Conservation (phyloP, 2,113 vertebrate species). For the Silurus asotus region DNA sequence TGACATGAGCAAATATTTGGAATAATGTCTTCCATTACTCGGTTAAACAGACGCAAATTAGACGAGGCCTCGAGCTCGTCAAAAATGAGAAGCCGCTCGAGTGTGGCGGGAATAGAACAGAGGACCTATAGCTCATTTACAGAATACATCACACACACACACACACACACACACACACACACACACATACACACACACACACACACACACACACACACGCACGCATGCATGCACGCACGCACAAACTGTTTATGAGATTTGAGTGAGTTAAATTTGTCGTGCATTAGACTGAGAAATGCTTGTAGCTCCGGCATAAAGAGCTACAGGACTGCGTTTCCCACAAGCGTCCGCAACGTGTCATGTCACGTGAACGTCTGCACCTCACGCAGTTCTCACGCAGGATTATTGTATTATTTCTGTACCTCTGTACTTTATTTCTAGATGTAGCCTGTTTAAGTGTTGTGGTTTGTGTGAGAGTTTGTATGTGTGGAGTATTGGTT, state of each 20-base stretch:
- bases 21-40: constrained; percentile 24
- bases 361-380: too few relatives aligned
- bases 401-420: too few relatives aligned
- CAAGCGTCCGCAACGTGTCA: too few relatives aligned
- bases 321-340: too few relatives aligned
- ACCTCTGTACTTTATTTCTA: too few relatives aligned
- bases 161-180: neutral
- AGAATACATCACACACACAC: neutral
- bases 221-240: neutral
- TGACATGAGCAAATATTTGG: constrained; percentile 34
- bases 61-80: constrained; percentile 1
- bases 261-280: too few relatives aligned
- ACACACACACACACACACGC: neutral
- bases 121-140: neutral
- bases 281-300: too few relatives aligned
- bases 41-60: constrained; percentile 27
- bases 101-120: neutral
- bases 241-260: neutral
- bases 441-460: too few relatives aligned
- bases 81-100: neutral
- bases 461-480: too few relatives aligned
- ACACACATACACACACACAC: neutral
- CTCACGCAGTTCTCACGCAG: too few relatives aligned
- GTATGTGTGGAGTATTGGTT: too few relatives aligned
- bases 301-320: too few relatives aligned